Base-by-base conservation (phyloP, 2,888 invertebrate species). In the Himalopsyche kuldschensis region DNA sequence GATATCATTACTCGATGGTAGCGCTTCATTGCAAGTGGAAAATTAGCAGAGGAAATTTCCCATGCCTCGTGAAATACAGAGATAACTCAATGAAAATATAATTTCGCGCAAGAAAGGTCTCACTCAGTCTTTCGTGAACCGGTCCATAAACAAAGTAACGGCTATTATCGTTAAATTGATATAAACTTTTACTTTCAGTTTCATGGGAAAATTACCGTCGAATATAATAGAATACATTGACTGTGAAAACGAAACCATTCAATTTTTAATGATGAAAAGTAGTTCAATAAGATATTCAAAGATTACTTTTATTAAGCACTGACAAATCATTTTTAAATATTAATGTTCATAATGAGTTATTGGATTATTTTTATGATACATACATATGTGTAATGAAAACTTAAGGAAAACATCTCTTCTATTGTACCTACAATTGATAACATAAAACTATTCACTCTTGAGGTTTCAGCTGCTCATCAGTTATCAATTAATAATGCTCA, bases 1-100 rank as follows among this genome's bases (percentile, higher is more conserved):
- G 81, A 41, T 77, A 81, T 81, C 77, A 81, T 81, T 81, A 76
- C 77, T 81, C 32, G 81, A 81, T 77, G 30, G 32, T 81, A 81
- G 77, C 81, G 77, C 81, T 81, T 81, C 77, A 81, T 81, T 81
- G 35, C 81, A 48, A 41, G 77, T 35, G 20, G 76, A 27, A 81
- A 77, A 46, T 76, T 77, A 75, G 48, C 48, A 4, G 81, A 15
- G 15, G n/a, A 27, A 76, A 76, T 41, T 41, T 76, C 17, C 32
- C 35, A 35, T 35, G 76, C 76, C 35, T 35, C 20, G 76, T 31
- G 48, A 55, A 55, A 47, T 76, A 81, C 75, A 77, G 27, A 69
- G 69, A 69, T 69, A 69, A 69, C 24, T 69, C 4, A 69, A 69
- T 69, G 69, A 69, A 69, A 69, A 69, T 69, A 69, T 69, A 69